A percentile compares a stretch with the other conserved stretches of the same genome.
Conservation (phyloP, 2,797 vertebrate genomes). For the Otus scops region DNA sequence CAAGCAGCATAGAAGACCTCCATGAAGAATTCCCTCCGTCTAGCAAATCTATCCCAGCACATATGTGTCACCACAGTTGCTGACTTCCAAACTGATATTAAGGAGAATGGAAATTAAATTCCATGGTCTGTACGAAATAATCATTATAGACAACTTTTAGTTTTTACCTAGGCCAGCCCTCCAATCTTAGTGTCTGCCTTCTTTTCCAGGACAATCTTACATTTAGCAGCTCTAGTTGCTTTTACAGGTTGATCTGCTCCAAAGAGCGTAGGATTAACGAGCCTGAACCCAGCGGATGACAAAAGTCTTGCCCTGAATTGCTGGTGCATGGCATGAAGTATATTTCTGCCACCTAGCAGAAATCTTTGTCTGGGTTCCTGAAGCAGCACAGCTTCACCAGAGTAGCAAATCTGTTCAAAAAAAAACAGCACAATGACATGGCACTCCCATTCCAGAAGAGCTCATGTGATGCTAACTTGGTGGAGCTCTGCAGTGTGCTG, state of each 20-base stretch:
- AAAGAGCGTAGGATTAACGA: rapidly evolving
- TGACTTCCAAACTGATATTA: neutral
- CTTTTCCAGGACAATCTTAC: neutral
- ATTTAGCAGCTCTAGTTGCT: neutral
- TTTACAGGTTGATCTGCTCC: neutral
- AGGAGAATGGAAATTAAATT: neutral
- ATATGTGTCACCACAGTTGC: neutral
- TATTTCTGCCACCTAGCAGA: neutral
- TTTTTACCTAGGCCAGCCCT: neutral
- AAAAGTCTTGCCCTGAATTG: neutral
- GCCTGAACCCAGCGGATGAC: neutral
- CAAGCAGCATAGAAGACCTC: rapidly evolving
- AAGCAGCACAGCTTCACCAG: neutral
- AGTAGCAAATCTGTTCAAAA: neutral
- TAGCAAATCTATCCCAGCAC: neutral
- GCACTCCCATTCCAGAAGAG: neutral
- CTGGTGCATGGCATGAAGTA: neutral
- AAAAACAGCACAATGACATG: neutral
- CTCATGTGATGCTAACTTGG: neutral
- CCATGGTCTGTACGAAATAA: neutral
- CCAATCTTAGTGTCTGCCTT: neutral
- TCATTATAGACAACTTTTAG: neutral
- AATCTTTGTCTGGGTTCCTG: neutral
- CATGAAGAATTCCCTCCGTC: neutral
- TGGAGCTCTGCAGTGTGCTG: neutral